Evolutionary conservation across 2,888 invertebrate species (phyloP), one percentile per base, ranked within the genome.

Genomic region (Corbicula japonica): DNA sequence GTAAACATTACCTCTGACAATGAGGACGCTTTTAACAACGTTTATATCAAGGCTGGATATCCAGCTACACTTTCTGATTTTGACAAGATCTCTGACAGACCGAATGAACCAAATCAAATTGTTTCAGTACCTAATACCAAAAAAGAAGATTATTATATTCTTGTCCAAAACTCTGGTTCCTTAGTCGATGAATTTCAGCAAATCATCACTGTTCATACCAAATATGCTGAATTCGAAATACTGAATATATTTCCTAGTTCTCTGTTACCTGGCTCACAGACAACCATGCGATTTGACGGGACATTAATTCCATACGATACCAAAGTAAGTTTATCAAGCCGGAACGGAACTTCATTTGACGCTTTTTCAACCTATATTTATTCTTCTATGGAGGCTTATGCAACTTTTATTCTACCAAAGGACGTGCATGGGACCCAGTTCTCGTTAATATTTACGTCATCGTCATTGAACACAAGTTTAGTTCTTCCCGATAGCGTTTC

Each of bases 151-250:
- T 76, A 71, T 41, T 76, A 76, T 23, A 1, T 71, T 12, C 26
- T 66, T 15, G 10, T 76, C 8, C 30, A 35, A n/a, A 41, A 32
- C n/a, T 26, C 38, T 18, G 58, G 58, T 26, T 50, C 63, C 3
- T 2, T 23, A 3, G 5, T 5, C 1, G 21, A 23, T n/a, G 15
- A 23, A n/a, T 1, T 1, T 1, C 6, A 35, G 23, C 23, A 41
- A n/a, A 10, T 34, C 18, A 3, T 76, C 15, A 48, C 41, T 3
- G 6, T 76, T 28, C 15, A 18, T 26, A 71, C 58, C 0, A 65
- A 58, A 23, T 18, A 60, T n/a, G 76, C 76, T 15, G 46, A 46
- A 46, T 76, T 76, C 66, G 76, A 76, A 66, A 76, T 76, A 21
- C 18, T 66, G 0, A 26, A 60, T 3, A 21, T 52, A 12, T 58